phyloP scores from a whole-genome alignment of 2,113 vertebrate species.

The Philantomba maxwellii region DNA sequence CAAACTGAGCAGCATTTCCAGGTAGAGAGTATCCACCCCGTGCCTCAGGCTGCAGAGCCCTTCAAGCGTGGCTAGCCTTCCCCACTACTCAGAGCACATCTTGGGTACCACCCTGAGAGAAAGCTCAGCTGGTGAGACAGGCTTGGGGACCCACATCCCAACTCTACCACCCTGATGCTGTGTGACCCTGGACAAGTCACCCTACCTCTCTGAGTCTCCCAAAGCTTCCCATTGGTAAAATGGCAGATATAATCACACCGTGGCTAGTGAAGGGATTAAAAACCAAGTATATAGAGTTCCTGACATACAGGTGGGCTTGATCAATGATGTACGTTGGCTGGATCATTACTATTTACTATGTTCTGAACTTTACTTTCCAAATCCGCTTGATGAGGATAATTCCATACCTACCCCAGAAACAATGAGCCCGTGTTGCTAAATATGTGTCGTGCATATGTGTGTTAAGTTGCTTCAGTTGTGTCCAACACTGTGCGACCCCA shows the following conservation, averaged over 20 bases:
- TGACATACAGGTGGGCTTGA: not conserved
- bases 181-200: not conserved
- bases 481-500: not conserved
- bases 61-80: rapidly evolving
- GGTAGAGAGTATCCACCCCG: rapidly evolving
- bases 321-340: rapidly evolving
- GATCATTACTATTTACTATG: not conserved
- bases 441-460: not conserved
- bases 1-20: not conserved
- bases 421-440: not conserved
- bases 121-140: not conserved
- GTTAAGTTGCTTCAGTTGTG: not conserved
- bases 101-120: not conserved
- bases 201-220: not conserved
- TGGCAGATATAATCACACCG: no score
- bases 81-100: rapidly evolving
- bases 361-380: not conserved
- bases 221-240: not conserved
- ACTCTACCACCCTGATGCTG: not conserved
- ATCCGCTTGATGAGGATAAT: not conserved
- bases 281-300: not conserved
- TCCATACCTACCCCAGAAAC: not conserved
- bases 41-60: not conserved
- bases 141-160: not conserved
- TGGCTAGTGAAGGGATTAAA: not conserved